Evolutionary conservation across 2,888 invertebrate genomes (phyloP).

Genomic region (Drosophila mulleri): DNA sequence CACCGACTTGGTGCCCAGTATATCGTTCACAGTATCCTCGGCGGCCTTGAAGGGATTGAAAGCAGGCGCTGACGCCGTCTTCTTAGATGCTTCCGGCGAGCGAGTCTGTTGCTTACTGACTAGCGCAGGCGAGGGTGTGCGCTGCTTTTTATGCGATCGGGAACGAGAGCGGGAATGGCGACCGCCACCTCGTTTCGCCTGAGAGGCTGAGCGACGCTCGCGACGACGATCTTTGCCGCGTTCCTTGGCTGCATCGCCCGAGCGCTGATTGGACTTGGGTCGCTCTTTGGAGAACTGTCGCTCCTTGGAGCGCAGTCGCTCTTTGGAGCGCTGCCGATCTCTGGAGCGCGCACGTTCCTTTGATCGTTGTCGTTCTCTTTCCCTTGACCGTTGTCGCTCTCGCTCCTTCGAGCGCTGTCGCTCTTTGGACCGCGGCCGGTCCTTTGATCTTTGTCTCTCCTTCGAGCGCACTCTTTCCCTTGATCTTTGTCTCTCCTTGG

Average conservation of each 20-base stretch:
- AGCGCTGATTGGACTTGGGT: conserved; percentile 11
- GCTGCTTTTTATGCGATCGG: conserved; percentile 35
- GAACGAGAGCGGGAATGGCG: conserved; percentile 53
- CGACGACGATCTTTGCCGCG: conserved; percentile 37
- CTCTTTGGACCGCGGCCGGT: conserved; percentile 34
- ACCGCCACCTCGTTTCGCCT: conserved; percentile 9
- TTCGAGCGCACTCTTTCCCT: conserved; percentile 12
- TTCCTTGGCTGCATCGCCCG: conserved; percentile 21
- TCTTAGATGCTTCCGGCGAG: conserved; percentile 51
- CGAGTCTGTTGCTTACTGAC: conserved; percentile 30
- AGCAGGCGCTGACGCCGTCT: conserved; percentile 40
- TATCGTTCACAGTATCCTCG: conserved; percentile 70
- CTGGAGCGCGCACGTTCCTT: conserved; percentile 23
- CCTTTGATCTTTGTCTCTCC: conserved; percentile 15
- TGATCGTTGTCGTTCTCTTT: conserved; percentile 21
- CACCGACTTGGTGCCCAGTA: conserved; percentile 68
- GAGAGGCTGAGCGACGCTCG: conserved; percentile 35
- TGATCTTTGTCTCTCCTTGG: conserved; percentile 13
- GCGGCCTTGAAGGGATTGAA: conserved; percentile 79
- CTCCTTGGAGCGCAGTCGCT: conserved; percentile 22
- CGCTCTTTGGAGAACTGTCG: conserved; percentile 24
- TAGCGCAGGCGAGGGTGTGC: conserved; percentile 4
- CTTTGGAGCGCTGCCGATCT: conserved; percentile 28
- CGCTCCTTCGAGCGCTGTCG: conserved; percentile 9
- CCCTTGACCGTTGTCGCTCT: conserved; percentile 29